These are phyloP conservation scores for Brotula barbata DNA, from an alignment of 2,797 vertebrate species.

Conservation along the genomic window DNA sequence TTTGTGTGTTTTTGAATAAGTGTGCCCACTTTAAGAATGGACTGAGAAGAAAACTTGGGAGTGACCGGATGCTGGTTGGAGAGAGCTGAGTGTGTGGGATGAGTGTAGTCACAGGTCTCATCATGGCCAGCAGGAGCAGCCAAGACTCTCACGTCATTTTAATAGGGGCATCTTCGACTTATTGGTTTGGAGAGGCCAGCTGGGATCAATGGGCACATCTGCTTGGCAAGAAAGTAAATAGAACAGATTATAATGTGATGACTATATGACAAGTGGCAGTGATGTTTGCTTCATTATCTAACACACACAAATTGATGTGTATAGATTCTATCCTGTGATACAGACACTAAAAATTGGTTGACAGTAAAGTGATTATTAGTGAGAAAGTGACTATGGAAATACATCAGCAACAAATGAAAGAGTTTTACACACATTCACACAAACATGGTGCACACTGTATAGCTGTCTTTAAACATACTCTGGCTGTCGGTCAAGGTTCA, in stretches of 20 bases:
- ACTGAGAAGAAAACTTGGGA: background rate
- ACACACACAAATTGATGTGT: background rate
- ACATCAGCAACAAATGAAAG: no score
- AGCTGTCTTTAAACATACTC: no score
- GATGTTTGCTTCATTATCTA: constrained; percentile 1
- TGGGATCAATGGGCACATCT: constrained; percentile 40
- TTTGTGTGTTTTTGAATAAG: background rate
- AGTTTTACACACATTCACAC: no score
- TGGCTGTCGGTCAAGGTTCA: no score
- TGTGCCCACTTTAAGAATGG: background rate
- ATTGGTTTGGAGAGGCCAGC: constrained; percentile 58
- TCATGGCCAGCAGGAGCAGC: constrained; percentile 39
- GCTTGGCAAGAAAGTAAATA: constrained; percentile 12
- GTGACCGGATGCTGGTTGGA: constrained; percentile 7
- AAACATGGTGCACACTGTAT: no score
- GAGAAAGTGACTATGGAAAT: no score
- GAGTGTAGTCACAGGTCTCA: constrained; percentile 32
- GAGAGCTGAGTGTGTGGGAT: constrained; percentile 4
- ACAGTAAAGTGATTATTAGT: no score
- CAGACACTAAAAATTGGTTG: no score
- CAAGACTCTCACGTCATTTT: constrained; percentile 47
- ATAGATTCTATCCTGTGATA: background rate
- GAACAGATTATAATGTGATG: background rate
- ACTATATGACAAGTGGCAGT: background rate
- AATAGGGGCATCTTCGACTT: constrained; percentile 53